Percentiles rank a stretch among this genome's conserved stretches.
These are phyloP conservation scores for Oncorhynchus tshawytscha DNA, from an alignment of 2,113 vertebrate genomes.

Conservation along the genomic window DNA sequence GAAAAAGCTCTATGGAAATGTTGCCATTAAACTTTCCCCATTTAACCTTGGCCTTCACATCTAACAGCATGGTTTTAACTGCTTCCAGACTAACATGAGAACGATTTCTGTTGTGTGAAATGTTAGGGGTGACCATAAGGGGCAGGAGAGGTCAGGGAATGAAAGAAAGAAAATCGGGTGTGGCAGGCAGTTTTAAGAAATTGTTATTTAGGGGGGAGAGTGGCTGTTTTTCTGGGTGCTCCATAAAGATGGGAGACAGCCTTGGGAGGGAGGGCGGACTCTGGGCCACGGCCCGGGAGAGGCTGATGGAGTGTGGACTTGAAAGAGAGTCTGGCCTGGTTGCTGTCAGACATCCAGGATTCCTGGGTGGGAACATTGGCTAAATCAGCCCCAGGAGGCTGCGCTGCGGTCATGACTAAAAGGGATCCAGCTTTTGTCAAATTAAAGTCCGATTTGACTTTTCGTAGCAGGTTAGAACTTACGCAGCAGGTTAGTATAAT, in stretches of 20 bases:
- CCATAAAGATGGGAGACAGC: constrained; percentile 31
- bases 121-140: constrained; percentile 32
- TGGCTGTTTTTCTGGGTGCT: constrained; percentile 45
- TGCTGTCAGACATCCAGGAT: constrained; percentile 75
- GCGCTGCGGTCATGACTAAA: neutral
- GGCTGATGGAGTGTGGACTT: constrained; percentile 61
- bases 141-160: constrained; percentile 17
- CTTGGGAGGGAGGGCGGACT: constrained; percentile 48
- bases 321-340: constrained; percentile 68
- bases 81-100: constrained; percentile 42
- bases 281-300: constrained; percentile 43
- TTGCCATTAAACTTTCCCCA: constrained; percentile 12
- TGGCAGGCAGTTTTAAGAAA: constrained; percentile 35
- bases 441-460: no score
- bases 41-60: constrained; percentile 51
- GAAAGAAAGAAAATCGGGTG: constrained; percentile 45
- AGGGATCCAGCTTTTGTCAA: no score
- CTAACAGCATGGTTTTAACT: constrained; percentile 44
- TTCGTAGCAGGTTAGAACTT: no score
- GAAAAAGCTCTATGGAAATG: constrained; percentile 53
- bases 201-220: constrained; percentile 39
- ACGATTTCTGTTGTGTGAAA: constrained; percentile 6
- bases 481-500: no score
- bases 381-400: constrained; percentile 70
- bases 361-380: constrained; percentile 76